Evolutionary conservation across 1,140 invertebrate genomes (phyloP).

Genomic region (Bombus sibiricus): DNA sequence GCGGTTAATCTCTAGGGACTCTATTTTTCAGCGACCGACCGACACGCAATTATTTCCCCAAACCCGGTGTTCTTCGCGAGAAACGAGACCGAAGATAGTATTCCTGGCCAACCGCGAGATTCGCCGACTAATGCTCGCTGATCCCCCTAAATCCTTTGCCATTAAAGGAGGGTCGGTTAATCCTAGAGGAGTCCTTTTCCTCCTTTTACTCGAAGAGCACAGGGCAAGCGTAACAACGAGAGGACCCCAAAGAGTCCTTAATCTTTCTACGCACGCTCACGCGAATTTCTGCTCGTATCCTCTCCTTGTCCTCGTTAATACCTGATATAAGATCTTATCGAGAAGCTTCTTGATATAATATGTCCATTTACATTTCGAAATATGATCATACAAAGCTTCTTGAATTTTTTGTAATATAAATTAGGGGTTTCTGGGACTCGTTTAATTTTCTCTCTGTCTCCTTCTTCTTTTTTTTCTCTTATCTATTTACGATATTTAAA

Average conservation of each 20-base stretch:
- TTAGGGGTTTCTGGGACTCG: too few species aligned
- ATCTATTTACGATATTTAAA: too few species aligned
- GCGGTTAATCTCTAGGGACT: neutral
- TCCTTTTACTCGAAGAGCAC: too few species aligned
- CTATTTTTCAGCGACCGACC: neutral
- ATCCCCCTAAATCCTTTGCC: constrained; percentile 14
- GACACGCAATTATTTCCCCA: constrained; percentile 22
- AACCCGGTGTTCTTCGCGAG: too few species aligned
- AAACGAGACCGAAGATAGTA: neutral
- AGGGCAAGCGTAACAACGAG: neutral
- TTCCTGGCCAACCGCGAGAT: neutral
- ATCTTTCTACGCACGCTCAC: neutral
- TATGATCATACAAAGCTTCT: too few species aligned
- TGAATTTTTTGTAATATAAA: too few species aligned
- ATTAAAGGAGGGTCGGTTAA: constrained; percentile 26
- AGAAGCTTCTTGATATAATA: neutral
- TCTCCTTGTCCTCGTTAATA: neutral
- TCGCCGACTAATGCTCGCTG: neutral
- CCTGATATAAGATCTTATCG: neutral
- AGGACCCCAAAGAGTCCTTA: neutral
- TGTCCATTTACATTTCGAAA: too few species aligned
- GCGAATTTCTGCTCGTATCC: too few species aligned
- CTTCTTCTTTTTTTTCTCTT: too few species aligned
- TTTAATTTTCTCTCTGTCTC: too few species aligned
- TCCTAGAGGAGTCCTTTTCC: constrained; percentile 5